These are phyloP conservation scores for Nyleta sp. DNA, from an alignment of 2,888 invertebrate species.

Conservation along the genomic window DNA sequence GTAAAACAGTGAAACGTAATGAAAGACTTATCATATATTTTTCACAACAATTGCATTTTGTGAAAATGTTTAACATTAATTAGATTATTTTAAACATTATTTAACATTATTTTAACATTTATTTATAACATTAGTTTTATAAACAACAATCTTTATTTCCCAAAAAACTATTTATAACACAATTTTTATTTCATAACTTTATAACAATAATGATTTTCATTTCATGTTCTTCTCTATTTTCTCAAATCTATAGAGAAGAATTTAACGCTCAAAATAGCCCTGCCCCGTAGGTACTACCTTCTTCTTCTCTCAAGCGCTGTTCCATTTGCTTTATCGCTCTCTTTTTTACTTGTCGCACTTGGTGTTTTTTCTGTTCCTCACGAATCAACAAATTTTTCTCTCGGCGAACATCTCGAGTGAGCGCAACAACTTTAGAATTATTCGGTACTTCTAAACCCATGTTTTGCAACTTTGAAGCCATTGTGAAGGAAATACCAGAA, in stretches of 20 bases:
- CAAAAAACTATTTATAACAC: too few species aligned
- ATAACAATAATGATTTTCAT: too few species aligned
- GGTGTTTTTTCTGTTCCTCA: conserved; percentile 4
- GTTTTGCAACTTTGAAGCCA: conserved; percentile 20
- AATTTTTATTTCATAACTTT: too few species aligned
- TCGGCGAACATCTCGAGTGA: conserved; percentile 16
- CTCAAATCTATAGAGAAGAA: background rate
- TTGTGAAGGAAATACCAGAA: conserved; percentile 19
- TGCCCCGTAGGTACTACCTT: conserved; percentile 15
- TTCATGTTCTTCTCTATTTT: too few species aligned
- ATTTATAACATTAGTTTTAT: too few species aligned
- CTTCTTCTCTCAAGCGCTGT: conserved; percentile 12
- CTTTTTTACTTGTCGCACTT: conserved; percentile 14
- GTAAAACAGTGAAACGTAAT: too few species aligned
- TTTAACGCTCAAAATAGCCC: conserved; percentile 20
- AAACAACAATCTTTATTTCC: too few species aligned
- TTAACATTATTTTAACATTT: too few species aligned
- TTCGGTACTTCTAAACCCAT: conserved; percentile 18
- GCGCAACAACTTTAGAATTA: conserved; percentile 5
- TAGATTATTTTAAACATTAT: too few species aligned
- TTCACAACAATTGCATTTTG: too few species aligned
- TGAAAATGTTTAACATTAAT: too few species aligned
- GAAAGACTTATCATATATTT: too few species aligned
- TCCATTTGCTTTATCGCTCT: conserved; percentile 14
- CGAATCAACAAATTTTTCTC: conserved; percentile 13